Evolutionary conservation across 2,888 invertebrate genomes (phyloP), one percentile per base, ranked within the genome.

Genomic region (Drosophila koepferae): DNA sequence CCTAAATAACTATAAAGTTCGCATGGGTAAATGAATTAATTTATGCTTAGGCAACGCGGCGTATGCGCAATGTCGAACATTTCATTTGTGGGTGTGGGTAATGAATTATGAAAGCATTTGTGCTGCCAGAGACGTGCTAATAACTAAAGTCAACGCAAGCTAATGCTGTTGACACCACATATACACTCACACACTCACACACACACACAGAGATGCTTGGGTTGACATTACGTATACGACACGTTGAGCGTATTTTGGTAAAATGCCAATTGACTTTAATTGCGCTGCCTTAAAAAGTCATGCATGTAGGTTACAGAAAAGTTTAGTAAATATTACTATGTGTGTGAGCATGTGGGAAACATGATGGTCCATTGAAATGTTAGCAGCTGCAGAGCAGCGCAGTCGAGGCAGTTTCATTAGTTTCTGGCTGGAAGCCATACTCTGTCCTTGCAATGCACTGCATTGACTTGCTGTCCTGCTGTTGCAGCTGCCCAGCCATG

Each of bases 211-310:
- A 43, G 61, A 72, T 44, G 7, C 14, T 60, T 8, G 70, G 70
- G 40, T 66, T 74, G 56, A 49, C 74, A 85, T 85, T 76, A 76
- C 74, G 77, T 81, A 82, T 82, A 88, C 89, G 82, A 71, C 79
- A 79, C 77, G 81, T 74, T 72, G 60, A 72, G 77, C 74, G 73
- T 64, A 82, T 86, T 86, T 86, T 82, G 82, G 81, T 77, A 82
- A 82, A 88, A 79, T 89, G 82, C 88, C 90, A 90, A 90, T 90
- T 90, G 89, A 77, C 81, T 90, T 87, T 87, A 87, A 87, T 88
- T 90, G 83, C 86, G 73, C 55, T 69, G 60, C 76, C 83, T 77
- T 65, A 56, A 80, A 84, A 75, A 83, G 69, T 79, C 85, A 82
- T 71, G 72, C 72, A 72, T 56, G 61, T 31, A 16, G 14, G 38